Evolutionary conservation across 2,888 invertebrate species (phyloP).

Genomic region (Xiphydria camelus): DNA sequence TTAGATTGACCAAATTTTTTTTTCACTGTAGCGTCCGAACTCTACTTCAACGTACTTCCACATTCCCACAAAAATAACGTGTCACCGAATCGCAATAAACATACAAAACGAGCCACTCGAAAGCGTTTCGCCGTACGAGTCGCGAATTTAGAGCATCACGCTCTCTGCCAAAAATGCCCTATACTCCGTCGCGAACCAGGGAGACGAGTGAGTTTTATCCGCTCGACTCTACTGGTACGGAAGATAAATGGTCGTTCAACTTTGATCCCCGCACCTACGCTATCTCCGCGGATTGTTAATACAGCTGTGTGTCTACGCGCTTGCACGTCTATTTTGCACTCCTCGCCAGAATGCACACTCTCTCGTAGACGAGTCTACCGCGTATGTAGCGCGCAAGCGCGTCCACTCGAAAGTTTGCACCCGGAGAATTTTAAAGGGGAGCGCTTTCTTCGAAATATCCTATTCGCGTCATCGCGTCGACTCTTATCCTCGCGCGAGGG

Average conservation of each 20-base stretch:
- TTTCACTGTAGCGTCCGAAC: no score
- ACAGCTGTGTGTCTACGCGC: slow-evolving; percentile 21
- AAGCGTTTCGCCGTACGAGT: no score
- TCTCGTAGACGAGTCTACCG: background rate
- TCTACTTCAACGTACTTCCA: no score
- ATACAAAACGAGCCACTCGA: no score
- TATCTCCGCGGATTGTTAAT: slow-evolving; percentile 33
- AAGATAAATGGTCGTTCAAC: slow-evolving; percentile 34
- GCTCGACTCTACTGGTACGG: slow-evolving; percentile 19
- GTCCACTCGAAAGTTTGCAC: no score
- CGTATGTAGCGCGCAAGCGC: no score
- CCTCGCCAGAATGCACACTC: background rate
- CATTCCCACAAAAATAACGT: no score
- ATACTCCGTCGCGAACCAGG: slow-evolving; percentile 5
- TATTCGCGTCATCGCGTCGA: slow-evolving; percentile 36
- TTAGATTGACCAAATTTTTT: no score
- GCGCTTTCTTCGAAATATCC: slow-evolving; percentile 31
- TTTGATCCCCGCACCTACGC: slow-evolving; percentile 17
- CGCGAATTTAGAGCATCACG: no score
- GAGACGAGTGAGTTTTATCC: slow-evolving; percentile 14
- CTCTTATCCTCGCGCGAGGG: slow-evolving; percentile 24
- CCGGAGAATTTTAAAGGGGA: slow-evolving; percentile 20
- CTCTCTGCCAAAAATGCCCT: no score
- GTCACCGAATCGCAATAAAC: no score
- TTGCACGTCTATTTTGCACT: slow-evolving; percentile 20